A percentile compares a stretch with the other conserved stretches of the same genome.
phyloP scores from a whole-genome alignment of 37 sponge, comb jelly and placozoan genomes.

The Spongilla lacustris region DNA sequence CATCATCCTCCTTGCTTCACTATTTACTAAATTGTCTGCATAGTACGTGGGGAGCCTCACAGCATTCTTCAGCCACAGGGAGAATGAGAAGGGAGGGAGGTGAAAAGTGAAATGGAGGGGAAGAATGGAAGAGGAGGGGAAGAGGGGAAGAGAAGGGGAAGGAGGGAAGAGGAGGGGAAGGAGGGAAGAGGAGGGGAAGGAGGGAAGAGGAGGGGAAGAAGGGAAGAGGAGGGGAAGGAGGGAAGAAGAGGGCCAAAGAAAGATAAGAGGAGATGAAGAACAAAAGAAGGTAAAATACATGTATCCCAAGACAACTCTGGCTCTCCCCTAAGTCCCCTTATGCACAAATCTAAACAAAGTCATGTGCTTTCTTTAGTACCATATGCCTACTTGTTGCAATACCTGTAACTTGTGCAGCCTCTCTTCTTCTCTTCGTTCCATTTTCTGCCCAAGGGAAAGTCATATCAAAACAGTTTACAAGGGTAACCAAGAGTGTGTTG shows the following conservation, averaged over 20 bases:
- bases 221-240: no score
- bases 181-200: not conserved
- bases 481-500: not conserved
- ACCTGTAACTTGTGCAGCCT: conserved; percentile 11
- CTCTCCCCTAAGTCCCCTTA: no score
- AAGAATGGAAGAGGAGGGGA: not conserved
- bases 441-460: not conserved
- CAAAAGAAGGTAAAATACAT: no score
- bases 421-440: not conserved
- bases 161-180: not conserved
- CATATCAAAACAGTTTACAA: not conserved
- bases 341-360: no score
- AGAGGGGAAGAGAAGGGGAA: not conserved
- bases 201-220: no score
- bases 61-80: not conserved
- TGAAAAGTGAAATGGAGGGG: not conserved
- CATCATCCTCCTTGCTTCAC: conserved; percentile 15
- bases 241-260: no score
- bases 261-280: no score
- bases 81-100: no score
- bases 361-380: not conserved
- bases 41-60: conserved; percentile 22
- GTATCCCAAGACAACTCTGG: no score
- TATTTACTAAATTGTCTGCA: conserved; percentile 8
- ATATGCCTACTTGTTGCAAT: not conserved